Evolutionary conservation across 1,140 invertebrate genomes (phyloP).

Genomic region (Panagrolaimus sp.): DNA sequence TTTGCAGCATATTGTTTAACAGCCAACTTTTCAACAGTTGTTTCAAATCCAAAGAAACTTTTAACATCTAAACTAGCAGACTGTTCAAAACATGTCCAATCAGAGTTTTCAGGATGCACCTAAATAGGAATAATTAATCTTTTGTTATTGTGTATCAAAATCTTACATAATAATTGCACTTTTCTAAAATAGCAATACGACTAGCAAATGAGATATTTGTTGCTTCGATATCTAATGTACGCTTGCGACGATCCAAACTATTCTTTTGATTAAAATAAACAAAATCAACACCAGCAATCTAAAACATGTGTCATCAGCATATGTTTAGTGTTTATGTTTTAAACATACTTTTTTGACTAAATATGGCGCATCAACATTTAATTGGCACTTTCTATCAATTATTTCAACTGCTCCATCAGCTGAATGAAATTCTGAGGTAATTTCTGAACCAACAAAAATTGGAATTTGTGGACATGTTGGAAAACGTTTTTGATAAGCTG

Average conservation of each 20-base stretch:
- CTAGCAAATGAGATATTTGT: conserved; percentile 84
- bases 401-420: conserved; percentile 73
- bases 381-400: conserved; percentile 80
- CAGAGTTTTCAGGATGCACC: conserved; percentile 85
- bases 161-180: conserved; percentile 84
- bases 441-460: conserved; percentile 82
- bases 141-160: not conserved
- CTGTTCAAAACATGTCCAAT: conserved; percentile 97
- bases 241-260: conserved; percentile 71
- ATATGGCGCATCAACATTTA: conserved; percentile 90
- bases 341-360: conserved; percentile 78
- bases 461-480: conserved; percentile 90
- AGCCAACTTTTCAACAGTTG: conserved; percentile 86
- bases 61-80: conserved; percentile 85
- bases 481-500: conserved; percentile 69
- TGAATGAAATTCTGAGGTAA: conserved; percentile 71
- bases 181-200: conserved; percentile 79
- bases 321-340: conserved; percentile 4
- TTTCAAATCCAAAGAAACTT: conserved; percentile 92
- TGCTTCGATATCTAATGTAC: conserved; percentile 81
- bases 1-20: conserved; percentile 93
- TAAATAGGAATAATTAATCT: conserved; percentile 59
- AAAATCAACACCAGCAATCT: conserved; percentile 88
- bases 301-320: conserved; percentile 53
- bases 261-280: conserved; percentile 90